A percentile compares a stretch with the other conserved stretches of the same genome.
Conservation (phyloP, 2,888 invertebrate species). For the Drosophila merina region DNA sequence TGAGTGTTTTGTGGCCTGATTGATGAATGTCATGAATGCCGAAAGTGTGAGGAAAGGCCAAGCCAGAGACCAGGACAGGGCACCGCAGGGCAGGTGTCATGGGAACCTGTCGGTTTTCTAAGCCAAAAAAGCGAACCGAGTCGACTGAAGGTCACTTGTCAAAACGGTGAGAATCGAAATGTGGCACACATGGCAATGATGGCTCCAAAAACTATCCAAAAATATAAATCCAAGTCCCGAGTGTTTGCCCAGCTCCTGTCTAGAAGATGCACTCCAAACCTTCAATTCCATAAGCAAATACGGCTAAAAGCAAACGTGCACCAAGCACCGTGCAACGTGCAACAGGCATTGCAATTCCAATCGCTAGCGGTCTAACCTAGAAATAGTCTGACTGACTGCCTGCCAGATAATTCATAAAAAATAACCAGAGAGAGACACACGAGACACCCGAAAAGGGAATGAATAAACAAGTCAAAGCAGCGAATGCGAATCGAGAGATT, state of each 20-base stretch:
- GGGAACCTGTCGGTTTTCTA: constrained; percentile 53
- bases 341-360: constrained; percentile 7
- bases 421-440: not conserved
- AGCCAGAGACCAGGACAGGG: constrained; percentile 27
- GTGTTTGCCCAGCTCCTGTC: constrained; percentile 45
- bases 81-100: constrained; percentile 70
- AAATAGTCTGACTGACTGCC: constrained; percentile 2
- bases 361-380: constrained; percentile 33
- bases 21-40: constrained; percentile 67
- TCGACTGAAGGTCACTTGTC: constrained; percentile 61
- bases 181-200: constrained; percentile 24
- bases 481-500: constrained; percentile 54
- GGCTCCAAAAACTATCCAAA: not conserved
- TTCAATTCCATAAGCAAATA: constrained; percentile 47
- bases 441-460: constrained; percentile 66
- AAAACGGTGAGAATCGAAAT: constrained; percentile 28
- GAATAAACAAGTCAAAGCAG: constrained; percentile 50
- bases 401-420: constrained; percentile 25
- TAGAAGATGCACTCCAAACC: constrained; percentile 48
- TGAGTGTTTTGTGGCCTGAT: constrained; percentile 54
- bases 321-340: constrained; percentile 9
- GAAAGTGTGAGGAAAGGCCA: constrained; percentile 13
- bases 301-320: constrained; percentile 37
- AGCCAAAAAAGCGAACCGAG: constrained; percentile 43
- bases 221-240: constrained; percentile 1